Base-by-base conservation (phyloP, 2,113 vertebrate species). In the Lampris megalopsis region DNA sequence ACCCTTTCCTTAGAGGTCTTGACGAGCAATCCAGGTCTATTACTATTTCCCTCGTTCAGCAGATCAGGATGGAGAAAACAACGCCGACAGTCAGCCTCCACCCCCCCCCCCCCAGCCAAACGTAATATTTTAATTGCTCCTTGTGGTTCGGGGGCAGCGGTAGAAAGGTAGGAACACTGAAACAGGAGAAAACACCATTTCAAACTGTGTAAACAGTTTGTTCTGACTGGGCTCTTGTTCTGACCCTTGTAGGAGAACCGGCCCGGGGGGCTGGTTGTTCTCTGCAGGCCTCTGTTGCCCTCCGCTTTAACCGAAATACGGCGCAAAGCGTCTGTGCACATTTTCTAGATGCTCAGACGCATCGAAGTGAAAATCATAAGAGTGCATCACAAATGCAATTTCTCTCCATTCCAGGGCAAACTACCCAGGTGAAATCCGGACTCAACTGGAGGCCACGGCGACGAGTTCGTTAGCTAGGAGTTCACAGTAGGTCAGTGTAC, bases 81-180 rank as follows among this genome's bases (percentile, higher is more conserved):
- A 80, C n/a, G 58, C 71, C 85, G 41, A 13, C 71, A 45, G 71
- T 36, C 9, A 24, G 6, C 59, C 72, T 59, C 66, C 24, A 24
- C 24, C 24, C 24, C 24, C 24, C 24, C 24, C 62, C 62, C 58
- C 75, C 9, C 35, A 69, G 75, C 38, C 56, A 78, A 48, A 24
- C 56, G 62, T 73, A 45, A 77, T 60, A 87, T 79, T 71, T 88
- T 67, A 79, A 85, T 80, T 49, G 49, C 42, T 67, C 76, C 53
- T 68, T 68, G 43, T 80, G 75, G 83, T 60, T 82, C 48, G 45
- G 67, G 10, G 11, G 35, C 37, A 58, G 43, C 56, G 74, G 53
- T 41, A 36, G 58, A 86, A 83, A 78, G 24, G 49, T 65, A 67
- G 75, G 57, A 75, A 54, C 67, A 62, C 75, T 47, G 61, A 50